Evolutionary conservation across 30 jellyfish, hydroid and myxozoan species (phyloP).

Genomic region (Pelagia noctiluca): DNA sequence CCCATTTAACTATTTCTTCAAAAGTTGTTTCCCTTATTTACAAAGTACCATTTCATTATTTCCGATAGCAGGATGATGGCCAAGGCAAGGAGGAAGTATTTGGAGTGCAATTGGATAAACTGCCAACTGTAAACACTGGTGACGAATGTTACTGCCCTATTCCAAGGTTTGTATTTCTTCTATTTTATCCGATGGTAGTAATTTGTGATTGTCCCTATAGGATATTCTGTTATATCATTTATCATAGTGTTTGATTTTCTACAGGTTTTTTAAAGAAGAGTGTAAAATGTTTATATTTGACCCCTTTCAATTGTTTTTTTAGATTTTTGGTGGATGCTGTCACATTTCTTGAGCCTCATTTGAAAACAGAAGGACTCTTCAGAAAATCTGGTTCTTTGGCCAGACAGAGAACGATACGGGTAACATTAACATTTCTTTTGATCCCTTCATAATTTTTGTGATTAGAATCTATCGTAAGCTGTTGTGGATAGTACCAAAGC

Average conservation of each 20-base stretch:
- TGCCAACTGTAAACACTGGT: slow-evolving; percentile 77
- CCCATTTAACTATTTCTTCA: too few relatives aligned
- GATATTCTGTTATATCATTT: too few relatives aligned
- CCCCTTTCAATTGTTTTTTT: neutral
- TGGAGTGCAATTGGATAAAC: slow-evolving; percentile 82
- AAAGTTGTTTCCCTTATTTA: too few relatives aligned
- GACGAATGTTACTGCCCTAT: slow-evolving; percentile 82
- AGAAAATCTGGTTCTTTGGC: slow-evolving; percentile 98
- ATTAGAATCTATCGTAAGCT: too few relatives aligned
- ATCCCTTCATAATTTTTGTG: neutral
- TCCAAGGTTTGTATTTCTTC: slow-evolving; percentile 89
- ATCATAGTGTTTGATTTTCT: too few relatives aligned
- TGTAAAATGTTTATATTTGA: too few relatives aligned
- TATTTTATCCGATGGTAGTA: too few relatives aligned
- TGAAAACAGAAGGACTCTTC: slow-evolving; percentile 94
- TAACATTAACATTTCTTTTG: slow-evolving; percentile 23
- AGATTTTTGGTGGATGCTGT: slow-evolving; percentile 94
- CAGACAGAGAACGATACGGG: slow-evolving; percentile 90
- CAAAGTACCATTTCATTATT: neutral
- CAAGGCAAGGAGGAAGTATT: slow-evolving; percentile 41
- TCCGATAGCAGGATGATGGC: neutral
- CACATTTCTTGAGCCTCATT: slow-evolving; percentile 72
- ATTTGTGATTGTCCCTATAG: too few relatives aligned
- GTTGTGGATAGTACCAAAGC: too few relatives aligned
- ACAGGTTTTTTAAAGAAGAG: too few relatives aligned